Evolutionary conservation across 2,113 vertebrate genomes (phyloP), one percentile per base, ranked within the genome.

Genomic region (Periophthalmus modestus): DNA sequence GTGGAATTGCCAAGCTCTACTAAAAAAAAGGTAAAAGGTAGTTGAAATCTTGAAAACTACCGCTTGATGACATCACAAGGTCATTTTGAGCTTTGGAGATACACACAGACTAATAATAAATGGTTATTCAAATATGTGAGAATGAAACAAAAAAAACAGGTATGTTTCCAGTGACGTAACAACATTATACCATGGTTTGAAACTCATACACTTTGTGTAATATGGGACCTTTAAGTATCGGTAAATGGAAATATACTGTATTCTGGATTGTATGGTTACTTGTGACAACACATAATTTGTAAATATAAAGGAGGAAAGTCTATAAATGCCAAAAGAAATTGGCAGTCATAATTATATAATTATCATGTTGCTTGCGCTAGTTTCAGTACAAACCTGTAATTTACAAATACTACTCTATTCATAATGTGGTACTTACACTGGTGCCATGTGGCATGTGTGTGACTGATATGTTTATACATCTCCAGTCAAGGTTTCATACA

Each of bases 331-430:
- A 52, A 68, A 67, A 54, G 58, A 24, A 55, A 23, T 50, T 15
- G 39, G 23, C 46, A 67, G 46, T 74, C 66, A 52, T 77, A 18
- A 83, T 84, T 74, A 69, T 19, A 4, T 72, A 83, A 69, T 68
- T 62, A 71, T 15, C 6, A 6, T 68, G 18, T 23, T 50, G 68
- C 67, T 52, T 0, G 1, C 21, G 36, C n/a, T 46, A 81, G 59
- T 77, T 24, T 68, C 47, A 46, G 62, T 79, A 36, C 67, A 76
- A 77, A 78, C 66, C 59, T 85, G 34, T 69, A 19, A 78, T 86
- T 86, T 77, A 61, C 72, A 84, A 86, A 84, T 77, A 74, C 39
- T 66, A 66, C 72, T 73, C 36, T 18, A n/a, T 52, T 88, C 54
- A 58, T n/a, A 68, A 61, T 48, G 6, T 75, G 39, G 39, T 43